Base-by-base conservation (phyloP, 92 coral and sea anemone species). In the Phenganax marumi region DNA sequence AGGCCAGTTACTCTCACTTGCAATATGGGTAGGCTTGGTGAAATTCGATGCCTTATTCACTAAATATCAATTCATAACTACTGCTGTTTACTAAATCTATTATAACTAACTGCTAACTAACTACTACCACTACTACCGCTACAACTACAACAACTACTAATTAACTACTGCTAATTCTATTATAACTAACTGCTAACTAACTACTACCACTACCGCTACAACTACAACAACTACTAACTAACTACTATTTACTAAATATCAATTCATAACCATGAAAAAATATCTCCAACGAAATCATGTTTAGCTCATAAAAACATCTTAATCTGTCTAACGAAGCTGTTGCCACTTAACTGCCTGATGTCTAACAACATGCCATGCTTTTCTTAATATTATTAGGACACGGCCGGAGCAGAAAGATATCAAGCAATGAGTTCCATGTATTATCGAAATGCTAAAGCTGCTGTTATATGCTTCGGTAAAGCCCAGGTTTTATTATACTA, bases 381-480 rank as follows among this genome's bases (percentile, higher is more conserved):
- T 33, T 33, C 43, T 33, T 21, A 58, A 12, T 48, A 66, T 33
- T 81, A 82, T 24, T 72, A 95, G 98, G 98, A 95, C 73, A 95
- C 98, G 0, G 98, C 98, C 55, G 98, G 98, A 47, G 98, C 98
- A 19, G 98, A 95, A 61, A 86, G 98, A 65, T 95, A 95, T 76
- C 98, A 95, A 71, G 98, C 98, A 12, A 95, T 95, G 98, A 95
- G 98, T 80, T 97, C 98, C 10, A 95, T 95, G 98, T 95, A 95
- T 76, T 95, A 95, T 77, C 82, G 98, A 73, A 95, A 97, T 91
- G 98, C 98, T 14, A 90, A 91, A 55, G 98, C 98, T 10, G 98
- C 98, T 23, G 81, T 95, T 50, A 65, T 95, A 56, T 95, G 98
- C 78, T 95, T 90, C 89, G 98, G 98, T 95, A 51, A 86, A 91